Base-by-base conservation (phyloP, 2,888 invertebrate genomes). In the Chelonus formosanus region DNA sequence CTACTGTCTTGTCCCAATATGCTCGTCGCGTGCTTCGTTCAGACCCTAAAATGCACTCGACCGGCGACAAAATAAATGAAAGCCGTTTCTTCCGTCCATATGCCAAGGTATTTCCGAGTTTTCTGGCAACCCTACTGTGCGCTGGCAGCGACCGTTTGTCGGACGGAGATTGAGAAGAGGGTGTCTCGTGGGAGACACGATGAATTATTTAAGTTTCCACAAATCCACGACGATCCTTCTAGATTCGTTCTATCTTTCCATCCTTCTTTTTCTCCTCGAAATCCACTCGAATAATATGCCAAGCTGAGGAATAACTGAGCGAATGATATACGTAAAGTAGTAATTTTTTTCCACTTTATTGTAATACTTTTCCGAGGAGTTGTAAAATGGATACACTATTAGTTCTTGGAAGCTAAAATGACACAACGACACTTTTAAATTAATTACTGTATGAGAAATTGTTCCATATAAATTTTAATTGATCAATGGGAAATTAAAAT, bases 181-280 rank as follows among this genome's bases (percentile, higher is more conserved):
- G 58, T 68, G 60, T 68, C 57, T 62, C 47, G 64, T 52, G 58
- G 58, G 60, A 67, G 69, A 68, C 66, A 68, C 69, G 70, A 71
- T 73, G 73, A 73, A 73, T 73, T 71, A 73, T 73, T 71, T 70
- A 73, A 71, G 58, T 70, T 70, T 54, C 67, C 67, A 56, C 48
- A 63, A 69, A 67, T 63, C 66, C 67, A 61, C 56, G 56, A 63
- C 65, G 65, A 69, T 54, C 67, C 56, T 61, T 65, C 56, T 66
- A 55, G 52, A 54, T 57, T 54, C 36, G 44, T 62, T 63, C 35
- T 56, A 55, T 58, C 45, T 36, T 40, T 63, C 66, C 63, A 67
- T 63, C 54, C 50, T 5, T 53, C 48, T 56, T 56, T 44, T 60
- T 36, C 48, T 55, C 44, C 36, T 36, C n/a, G 20, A 56, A 56